phyloP scores from a whole-genome alignment of 2,888 invertebrate genomes.

The Melanchra persicariae region DNA sequence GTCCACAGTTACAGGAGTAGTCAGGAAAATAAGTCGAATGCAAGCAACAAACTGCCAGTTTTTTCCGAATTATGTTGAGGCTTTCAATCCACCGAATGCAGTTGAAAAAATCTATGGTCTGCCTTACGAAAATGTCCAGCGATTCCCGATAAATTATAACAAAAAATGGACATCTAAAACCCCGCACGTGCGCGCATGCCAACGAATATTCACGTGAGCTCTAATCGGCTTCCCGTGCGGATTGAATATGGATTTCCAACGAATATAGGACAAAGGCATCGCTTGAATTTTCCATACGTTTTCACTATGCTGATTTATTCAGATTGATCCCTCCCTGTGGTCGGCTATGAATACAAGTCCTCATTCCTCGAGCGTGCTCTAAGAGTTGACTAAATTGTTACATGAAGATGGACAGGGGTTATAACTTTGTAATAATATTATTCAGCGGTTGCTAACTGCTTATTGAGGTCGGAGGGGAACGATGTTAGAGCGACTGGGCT shows the following conservation, averaged over 20 bases:
- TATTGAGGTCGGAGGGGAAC: slow-evolving; percentile 30
- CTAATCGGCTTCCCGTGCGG: not conserved
- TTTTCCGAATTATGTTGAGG: not conserved
- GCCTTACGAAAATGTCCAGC: not conserved
- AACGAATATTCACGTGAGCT: slow-evolving; percentile 28
- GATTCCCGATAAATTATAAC: not conserved
- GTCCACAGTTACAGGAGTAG: not conserved
- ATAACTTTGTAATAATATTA: slow-evolving; percentile 39
- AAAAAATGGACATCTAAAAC: not conserved
- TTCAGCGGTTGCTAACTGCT: slow-evolving; percentile 15
- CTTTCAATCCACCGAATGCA: not conserved
- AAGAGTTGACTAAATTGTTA: slow-evolving; percentile 29
- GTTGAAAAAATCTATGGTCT: too few relatives aligned
- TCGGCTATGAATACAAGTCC: slow-evolving; percentile 43
- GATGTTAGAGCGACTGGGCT: not conserved
- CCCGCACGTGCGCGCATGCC: slow-evolving; percentile 16
- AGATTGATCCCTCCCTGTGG: slow-evolving; percentile 35
- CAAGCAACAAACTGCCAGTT: too few relatives aligned
- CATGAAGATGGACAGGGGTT: slow-evolving; percentile 54
- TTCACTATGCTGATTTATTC: slow-evolving; percentile 49
- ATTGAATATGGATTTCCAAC: slow-evolving; percentile 49
- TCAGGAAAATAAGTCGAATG: not conserved
- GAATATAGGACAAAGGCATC: slow-evolving; percentile 28
- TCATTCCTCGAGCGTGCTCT: slow-evolving; percentile 7
- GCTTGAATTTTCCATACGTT: slow-evolving; percentile 1